Evolutionary conservation across 2,888 invertebrate genomes (phyloP), one percentile per base, ranked within the genome.

Genomic region (Bombyx huttoni): DNA sequence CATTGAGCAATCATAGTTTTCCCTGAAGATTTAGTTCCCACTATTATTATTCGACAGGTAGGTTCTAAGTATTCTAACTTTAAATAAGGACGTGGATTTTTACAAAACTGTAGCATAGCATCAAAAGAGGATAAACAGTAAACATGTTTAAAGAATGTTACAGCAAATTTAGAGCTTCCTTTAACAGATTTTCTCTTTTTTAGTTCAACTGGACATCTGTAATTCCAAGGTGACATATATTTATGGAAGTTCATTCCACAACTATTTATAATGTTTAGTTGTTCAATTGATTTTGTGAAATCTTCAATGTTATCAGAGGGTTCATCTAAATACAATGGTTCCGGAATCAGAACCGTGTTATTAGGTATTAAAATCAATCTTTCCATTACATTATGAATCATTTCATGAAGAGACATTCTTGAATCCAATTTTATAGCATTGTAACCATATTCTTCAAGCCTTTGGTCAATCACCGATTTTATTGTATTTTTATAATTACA

Each of bases 161-260:
- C 90, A 0, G 91, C 89, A 60, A 82, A 87, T 68, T 90, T 89
- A 0, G 89, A 72, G 50, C 80, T 75, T 14, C 93, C 93, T 35
- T 73, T 64, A 12, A 77, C 62, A 49, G 86, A 76, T 51, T 69
- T 73, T n/a, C 92, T 90, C 55, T 85, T 79, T 58, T 85, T 85
- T 59, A 92, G 80, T 58, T 91, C 89, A 3, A 93, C 91, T 7
- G 93, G 93, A 65, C 93, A 93, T 60, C 89, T 77, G 51, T 82
- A 88, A 46, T 75, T 81, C 92, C 92, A 93, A 49, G 85, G 79
- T 5, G 92, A 92, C 57, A 90, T 60, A 60, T 62, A 70, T 55
- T 78, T 68, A 54, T 67, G 75, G 62, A 86, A 83, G 54, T 61
- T 70, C n/a, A 79, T 48, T 52, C 51, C 59, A 35, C 69, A 75